A percentile compares a stretch with the other conserved stretches of the same genome.
These are phyloP conservation scores for Epizoanthus scotinus DNA, from an alignment of 92 coral and sea anemone species.

Conservation along the genomic window DNA sequence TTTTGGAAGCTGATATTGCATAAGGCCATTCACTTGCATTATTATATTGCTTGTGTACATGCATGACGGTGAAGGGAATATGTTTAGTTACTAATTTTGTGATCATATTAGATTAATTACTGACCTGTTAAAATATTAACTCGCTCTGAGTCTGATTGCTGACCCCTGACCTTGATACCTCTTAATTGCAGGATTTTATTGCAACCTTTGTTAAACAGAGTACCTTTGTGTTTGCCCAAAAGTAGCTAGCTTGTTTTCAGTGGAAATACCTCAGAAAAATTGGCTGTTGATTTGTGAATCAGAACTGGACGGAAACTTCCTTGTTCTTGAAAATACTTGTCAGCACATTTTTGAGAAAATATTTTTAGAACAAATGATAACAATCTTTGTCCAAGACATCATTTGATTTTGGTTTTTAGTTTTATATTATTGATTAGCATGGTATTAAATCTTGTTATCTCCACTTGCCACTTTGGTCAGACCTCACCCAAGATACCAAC, in stretches of 20 bases:
- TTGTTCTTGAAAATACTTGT: neutral
- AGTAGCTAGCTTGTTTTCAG: slow-evolving; percentile 36
- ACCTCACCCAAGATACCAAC: too few relatives aligned
- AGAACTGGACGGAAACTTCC: slow-evolving; percentile 15
- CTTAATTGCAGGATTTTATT: neutral
- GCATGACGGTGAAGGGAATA: too few relatives aligned
- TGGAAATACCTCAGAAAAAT: slow-evolving; percentile 36
- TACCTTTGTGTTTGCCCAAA: slow-evolving; percentile 39
- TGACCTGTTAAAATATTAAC: neutral
- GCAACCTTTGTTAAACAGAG: slow-evolving; percentile 14
- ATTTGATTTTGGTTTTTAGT: too few relatives aligned
- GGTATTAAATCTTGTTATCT: too few relatives aligned
- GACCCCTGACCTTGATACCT: neutral
- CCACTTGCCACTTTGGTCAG: too few relatives aligned
- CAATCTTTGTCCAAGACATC: too few relatives aligned
- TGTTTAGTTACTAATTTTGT: too few relatives aligned
- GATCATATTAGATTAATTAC: too few relatives aligned
- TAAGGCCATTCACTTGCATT: neutral
- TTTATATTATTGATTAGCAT: too few relatives aligned
- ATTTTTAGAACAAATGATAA: too few relatives aligned
- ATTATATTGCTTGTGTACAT: neutral
- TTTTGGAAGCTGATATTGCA: neutral
- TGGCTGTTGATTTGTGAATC: neutral
- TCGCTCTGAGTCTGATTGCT: neutral
- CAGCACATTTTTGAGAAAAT: too few relatives aligned